Percentiles rank a stretch among this genome's conserved stretches.
phyloP scores from a whole-genome alignment of 2,797 vertebrate species.

The Myotis daubentonii region DNA sequence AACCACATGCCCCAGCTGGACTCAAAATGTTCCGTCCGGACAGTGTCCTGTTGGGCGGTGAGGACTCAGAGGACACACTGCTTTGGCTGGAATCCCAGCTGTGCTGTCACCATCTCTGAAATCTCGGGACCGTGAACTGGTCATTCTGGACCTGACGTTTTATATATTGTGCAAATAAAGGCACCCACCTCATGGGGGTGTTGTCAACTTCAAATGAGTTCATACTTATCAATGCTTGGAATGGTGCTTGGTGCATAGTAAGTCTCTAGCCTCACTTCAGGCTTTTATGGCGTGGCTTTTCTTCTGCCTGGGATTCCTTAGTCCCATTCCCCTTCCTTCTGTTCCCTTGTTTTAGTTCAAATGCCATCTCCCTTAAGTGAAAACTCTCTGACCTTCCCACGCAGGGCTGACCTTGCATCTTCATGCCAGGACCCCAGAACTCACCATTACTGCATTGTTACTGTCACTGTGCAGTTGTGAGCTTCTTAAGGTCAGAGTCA shows the following conservation, averaged over 20 bases:
- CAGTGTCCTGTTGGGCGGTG: rapidly evolving
- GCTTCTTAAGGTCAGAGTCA: not conserved
- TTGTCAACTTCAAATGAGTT: not conserved
- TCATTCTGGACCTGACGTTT: not conserved
- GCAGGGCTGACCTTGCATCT: not conserved
- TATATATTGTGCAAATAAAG: not conserved
- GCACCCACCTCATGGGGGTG: not conserved
- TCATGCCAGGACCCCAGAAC: not conserved
- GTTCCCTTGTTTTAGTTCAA: not conserved
- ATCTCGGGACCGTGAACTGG: not conserved
- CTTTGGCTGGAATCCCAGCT: not conserved
- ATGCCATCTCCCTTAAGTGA: not conserved
- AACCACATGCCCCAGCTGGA: not conserved
- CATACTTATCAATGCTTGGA: not conserved
- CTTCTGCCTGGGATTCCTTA: not conserved
- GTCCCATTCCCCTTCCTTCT: not conserved
- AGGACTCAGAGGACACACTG: not conserved
- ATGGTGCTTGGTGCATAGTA: not conserved
- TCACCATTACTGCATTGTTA: not conserved
- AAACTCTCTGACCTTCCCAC: not conserved
- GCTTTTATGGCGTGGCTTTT: not conserved
- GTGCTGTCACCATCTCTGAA: not conserved
- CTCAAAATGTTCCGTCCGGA: not conserved
- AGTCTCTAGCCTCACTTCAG: not conserved
- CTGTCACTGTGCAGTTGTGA: not conserved